Conservation (phyloP, 2,888 invertebrate species). For the Eudasyphora cyanicolor region DNA sequence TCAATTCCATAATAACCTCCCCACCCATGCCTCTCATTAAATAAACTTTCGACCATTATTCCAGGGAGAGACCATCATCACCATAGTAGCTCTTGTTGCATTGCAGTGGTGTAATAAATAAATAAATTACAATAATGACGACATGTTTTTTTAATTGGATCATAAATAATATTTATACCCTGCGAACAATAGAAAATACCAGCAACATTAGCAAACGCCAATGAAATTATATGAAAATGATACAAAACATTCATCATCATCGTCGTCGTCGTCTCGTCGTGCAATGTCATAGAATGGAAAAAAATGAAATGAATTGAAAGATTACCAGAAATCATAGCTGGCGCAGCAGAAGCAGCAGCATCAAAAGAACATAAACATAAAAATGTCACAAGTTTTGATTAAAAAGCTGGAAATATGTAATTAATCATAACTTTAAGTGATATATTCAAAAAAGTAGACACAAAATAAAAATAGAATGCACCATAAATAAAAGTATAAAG, state of each 20-base stretch:
- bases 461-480: background rate
- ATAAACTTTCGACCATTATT: background rate
- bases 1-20: too few relatives aligned
- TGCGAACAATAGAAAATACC: background rate
- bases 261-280: background rate
- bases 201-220: background rate
- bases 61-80: background rate
- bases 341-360: background rate
- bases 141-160: constrained; percentile 38
- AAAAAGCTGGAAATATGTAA: constrained; percentile 67
- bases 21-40: too few relatives aligned
- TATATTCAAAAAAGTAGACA: background rate
- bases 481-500: background rate
- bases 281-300: background rate
- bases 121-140: constrained; percentile 41
- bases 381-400: constrained; percentile 71
- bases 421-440: constrained; percentile 46
- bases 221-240: background rate
- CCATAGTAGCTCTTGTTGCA: background rate
- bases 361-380: constrained; percentile 65
- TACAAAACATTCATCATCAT: background rate
- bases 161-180: constrained; percentile 32
- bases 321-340: background rate
- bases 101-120: background rate
- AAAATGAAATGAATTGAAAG: background rate